phyloP scores from a whole-genome alignment of 1,140 invertebrate species.

The Chrysomallon squamiferum region DNA sequence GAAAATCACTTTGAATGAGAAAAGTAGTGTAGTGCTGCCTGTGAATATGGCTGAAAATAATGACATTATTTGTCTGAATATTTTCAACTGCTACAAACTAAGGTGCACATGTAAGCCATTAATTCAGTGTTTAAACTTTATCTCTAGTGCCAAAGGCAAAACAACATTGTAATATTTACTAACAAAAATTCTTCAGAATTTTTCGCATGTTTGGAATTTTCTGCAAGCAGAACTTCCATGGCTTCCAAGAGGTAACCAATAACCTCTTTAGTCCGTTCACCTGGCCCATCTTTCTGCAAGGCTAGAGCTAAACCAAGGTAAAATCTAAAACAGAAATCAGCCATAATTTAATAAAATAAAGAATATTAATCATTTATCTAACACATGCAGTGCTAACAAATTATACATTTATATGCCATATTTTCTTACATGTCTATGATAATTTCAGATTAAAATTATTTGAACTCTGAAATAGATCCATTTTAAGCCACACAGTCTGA shows the following conservation, averaged over 20 bases:
- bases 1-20: no score
- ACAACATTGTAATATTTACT: constrained; percentile 7
- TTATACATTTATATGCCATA: neutral
- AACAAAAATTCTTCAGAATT: constrained; percentile 34
- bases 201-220: constrained; percentile 45
- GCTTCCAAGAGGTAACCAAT: constrained; percentile 51
- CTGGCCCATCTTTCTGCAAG: constrained; percentile 55
- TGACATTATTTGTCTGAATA: no score
- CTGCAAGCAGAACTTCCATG: constrained; percentile 54
- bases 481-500: no score
- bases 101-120: no score
- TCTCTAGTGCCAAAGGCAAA: no score
- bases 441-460: no score
- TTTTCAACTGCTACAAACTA: no score
- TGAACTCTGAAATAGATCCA: no score
- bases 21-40: no score
- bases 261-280: constrained; percentile 45
- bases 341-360: neutral
- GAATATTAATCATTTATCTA: neutral
- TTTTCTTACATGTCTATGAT: neutral
- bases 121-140: no score
- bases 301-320: constrained; percentile 59
- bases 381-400: neutral
- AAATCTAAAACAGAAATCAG: constrained; percentile 51
- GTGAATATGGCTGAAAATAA: no score